Evolutionary conservation across 2,113 vertebrate genomes (phyloP).

Genomic region (Murina feae): DNA sequence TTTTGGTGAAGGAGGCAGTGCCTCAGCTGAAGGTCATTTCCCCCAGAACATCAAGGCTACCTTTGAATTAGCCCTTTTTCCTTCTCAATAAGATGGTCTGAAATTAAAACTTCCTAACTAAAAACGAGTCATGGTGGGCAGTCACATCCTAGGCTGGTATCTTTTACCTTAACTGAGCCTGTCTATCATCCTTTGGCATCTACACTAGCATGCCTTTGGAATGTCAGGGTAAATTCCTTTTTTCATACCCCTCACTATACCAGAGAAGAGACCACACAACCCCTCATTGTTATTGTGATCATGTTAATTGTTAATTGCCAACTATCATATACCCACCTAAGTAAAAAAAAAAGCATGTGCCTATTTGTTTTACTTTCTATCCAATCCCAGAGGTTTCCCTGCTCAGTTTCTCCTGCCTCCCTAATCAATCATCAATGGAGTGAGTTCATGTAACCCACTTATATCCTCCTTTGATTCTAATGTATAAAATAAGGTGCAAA

Average conservation of each 20-base stretch:
- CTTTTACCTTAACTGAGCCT: background rate
- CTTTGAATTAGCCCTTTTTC: no score
- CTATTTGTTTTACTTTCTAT: background rate
- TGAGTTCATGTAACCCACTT: background rate
- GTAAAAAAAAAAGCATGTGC: background rate
- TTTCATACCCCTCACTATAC: background rate
- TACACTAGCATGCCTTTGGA: background rate
- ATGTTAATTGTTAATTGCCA: background rate
- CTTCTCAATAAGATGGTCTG: background rate
- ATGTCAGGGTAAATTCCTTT: background rate
- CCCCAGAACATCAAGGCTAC: no score
- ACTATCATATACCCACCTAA: background rate
- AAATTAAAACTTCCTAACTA: background rate
- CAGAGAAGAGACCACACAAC: background rate
- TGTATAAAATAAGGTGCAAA: background rate
- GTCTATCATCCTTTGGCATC: background rate
- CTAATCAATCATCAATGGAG: background rate
- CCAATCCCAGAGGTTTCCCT: background rate
- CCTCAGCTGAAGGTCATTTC: no score
- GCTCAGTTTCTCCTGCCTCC: background rate
- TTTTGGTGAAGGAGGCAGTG: no score
- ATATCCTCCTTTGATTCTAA: background rate
- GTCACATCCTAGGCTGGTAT: background rate
- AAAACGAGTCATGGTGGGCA: background rate
- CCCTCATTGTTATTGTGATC: background rate